Conservation (phyloP, 2,888 invertebrate genomes). For the Drosophila ustulata region DNA sequence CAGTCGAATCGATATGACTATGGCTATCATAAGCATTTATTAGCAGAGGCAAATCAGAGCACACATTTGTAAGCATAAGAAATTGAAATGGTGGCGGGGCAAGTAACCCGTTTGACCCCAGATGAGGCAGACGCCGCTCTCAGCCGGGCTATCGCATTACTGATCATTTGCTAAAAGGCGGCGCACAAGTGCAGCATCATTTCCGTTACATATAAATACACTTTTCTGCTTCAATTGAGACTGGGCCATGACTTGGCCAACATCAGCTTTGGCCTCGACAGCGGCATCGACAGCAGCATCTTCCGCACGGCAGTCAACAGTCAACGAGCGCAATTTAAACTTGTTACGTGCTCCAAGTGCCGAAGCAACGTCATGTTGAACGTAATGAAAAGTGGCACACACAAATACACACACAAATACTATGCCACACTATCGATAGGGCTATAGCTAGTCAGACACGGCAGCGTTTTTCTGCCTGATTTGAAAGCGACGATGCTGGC, state of each 20-base stretch:
- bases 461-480: constrained; percentile 78
- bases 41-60: constrained; percentile 61
- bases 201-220: constrained; percentile 80
- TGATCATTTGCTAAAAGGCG: constrained; percentile 68
- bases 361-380: constrained; percentile 68
- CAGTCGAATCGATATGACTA: constrained; percentile 3
- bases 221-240: constrained; percentile 77
- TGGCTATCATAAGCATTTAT: constrained; percentile 65
- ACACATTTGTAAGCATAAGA: constrained; percentile 47
- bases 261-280: constrained; percentile 14
- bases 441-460: constrained; percentile 71
- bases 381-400: constrained; percentile 74
- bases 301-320: constrained; percentile 77
- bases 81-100: constrained; percentile 40
- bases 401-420: constrained; percentile 32
- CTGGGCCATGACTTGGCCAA: constrained; percentile 66
- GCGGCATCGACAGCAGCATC: constrained; percentile 48
- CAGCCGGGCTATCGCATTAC: constrained; percentile 50
- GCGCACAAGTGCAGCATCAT: constrained; percentile 78
- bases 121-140: background rate
- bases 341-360: constrained; percentile 75
- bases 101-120: constrained; percentile 52
- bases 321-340: constrained; percentile 80
- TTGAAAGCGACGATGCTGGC: constrained; percentile 56
- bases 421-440: constrained; percentile 15